These are phyloP conservation scores for Drosophila colorata DNA, from an alignment of 2,888 invertebrate species.

Conservation along the genomic window DNA sequence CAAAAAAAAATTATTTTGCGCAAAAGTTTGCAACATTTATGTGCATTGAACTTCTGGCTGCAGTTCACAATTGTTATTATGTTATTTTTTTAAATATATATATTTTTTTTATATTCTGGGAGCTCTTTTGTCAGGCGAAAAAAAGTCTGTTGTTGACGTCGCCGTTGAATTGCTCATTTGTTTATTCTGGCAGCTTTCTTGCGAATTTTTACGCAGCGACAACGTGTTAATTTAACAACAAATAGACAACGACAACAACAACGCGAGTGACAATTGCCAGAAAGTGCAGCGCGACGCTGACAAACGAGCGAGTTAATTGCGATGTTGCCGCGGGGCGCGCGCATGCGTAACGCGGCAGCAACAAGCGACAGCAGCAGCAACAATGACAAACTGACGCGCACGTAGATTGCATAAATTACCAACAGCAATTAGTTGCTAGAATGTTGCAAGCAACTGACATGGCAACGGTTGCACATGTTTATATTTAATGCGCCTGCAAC, in stretches of 20 bases:
- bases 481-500: slow-evolving; percentile 47
- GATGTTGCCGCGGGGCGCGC: slow-evolving; percentile 56
- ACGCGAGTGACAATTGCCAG: slow-evolving; percentile 46
- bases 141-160: slow-evolving; percentile 31
- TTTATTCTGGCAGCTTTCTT: slow-evolving; percentile 47
- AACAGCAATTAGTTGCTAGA: slow-evolving; percentile 55
- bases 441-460: slow-evolving; percentile 34
- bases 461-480: too few species aligned
- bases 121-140: slow-evolving; percentile 27
- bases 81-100: slow-evolving; percentile 26
- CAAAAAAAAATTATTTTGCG: slow-evolving; percentile 18
- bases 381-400: slow-evolving; percentile 48
- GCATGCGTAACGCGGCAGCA: slow-evolving; percentile 72
- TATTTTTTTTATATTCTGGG: slow-evolving; percentile 7
- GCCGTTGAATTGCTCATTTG: slow-evolving; percentile 24
- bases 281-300: slow-evolving; percentile 45
- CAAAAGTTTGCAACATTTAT: slow-evolving; percentile 48
- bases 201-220: slow-evolving; percentile 57
- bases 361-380: slow-evolving; percentile 17
- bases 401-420: slow-evolving; percentile 64
- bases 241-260: slow-evolving; percentile 55
- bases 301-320: slow-evolving; percentile 54
- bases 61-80: slow-evolving; percentile 47
- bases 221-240: slow-evolving; percentile 73
- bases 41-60: slow-evolving; percentile 45